phyloP scores from a whole-genome alignment of 2,888 invertebrate genomes.

The Scotopteryx bipunctaria region DNA sequence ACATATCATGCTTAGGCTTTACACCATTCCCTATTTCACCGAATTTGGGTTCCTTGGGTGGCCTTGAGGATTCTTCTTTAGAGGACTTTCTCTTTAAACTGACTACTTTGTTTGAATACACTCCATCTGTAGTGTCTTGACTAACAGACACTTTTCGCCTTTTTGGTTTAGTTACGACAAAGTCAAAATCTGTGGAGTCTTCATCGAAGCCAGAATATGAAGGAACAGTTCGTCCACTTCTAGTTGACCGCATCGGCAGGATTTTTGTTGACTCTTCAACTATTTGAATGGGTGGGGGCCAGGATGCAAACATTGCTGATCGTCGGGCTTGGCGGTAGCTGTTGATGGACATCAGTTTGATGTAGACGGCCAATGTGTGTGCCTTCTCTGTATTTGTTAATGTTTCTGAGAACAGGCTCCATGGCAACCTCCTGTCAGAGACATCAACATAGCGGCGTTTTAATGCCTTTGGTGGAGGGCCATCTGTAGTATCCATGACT shows the following conservation, averaged over 20 bases:
- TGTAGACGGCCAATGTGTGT: conserved; percentile 68
- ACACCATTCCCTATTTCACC: conserved; percentile 46
- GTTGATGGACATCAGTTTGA: conserved; percentile 74
- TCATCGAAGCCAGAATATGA: conserved; percentile 75
- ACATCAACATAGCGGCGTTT: conserved; percentile 70
- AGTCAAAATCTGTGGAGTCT: conserved; percentile 73
- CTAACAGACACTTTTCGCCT: conserved; percentile 66
- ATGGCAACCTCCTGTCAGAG: conserved; percentile 73
- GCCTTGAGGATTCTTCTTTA: conserved; percentile 64
- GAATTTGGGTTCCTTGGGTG: conserved; percentile 61
- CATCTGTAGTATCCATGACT: conserved; percentile 32
- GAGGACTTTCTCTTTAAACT: conserved; percentile 69
- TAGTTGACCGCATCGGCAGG: conserved; percentile 67
- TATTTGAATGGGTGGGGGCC: conserved; percentile 75
- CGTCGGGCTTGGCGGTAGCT: conserved; percentile 70
- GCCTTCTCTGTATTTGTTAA: conserved; percentile 71
- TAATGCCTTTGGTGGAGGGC: conserved; percentile 53
- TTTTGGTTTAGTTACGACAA: conserved; percentile 66
- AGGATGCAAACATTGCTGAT: conserved; percentile 61
- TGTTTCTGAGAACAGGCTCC: conserved; percentile 67
- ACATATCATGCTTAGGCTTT: conserved; percentile 52
- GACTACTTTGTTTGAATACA: conserved; percentile 62
- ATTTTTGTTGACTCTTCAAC: conserved; percentile 67
- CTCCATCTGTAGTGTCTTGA: conserved; percentile 55
- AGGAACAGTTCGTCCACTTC: conserved; percentile 72